These are phyloP conservation scores for Tipula helvola DNA, from an alignment of 2,888 invertebrate genomes.

Conservation along the genomic window DNA sequence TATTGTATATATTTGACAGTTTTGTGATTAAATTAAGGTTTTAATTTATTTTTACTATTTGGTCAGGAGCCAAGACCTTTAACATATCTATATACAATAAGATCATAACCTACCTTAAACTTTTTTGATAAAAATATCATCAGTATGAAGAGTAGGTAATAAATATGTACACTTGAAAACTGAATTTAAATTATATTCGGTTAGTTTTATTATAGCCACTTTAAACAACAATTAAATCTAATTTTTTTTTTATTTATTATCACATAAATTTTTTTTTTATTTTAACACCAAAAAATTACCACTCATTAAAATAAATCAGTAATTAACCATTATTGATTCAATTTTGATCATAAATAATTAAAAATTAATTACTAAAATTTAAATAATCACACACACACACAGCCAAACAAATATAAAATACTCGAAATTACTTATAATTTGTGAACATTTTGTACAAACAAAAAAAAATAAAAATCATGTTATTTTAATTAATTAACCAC, in stretches of 20 bases:
- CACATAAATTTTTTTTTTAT: not conserved
- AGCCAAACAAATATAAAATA: not conserved
- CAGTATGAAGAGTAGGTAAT: not conserved
- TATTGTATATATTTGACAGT: not conserved
- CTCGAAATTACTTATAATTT: not conserved
- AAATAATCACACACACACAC: not conserved
- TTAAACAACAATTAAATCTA: not conserved
- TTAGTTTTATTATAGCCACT: not conserved
- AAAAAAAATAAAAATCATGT: not conserved
- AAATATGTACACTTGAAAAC: not conserved
- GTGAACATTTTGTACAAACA: not conserved
- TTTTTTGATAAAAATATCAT: not conserved
- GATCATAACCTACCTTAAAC: not conserved
- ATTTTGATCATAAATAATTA: not conserved
- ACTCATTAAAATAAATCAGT: not conserved
- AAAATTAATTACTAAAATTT: not conserved
- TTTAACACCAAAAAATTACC: not conserved
- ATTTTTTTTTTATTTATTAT: not conserved
- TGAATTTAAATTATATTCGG: not conserved
- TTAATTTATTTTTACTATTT: not conserved
- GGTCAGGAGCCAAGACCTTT: not conserved
- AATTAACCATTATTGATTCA: not conserved
- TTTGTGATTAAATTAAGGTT: not conserved
- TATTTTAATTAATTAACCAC: not conserved
- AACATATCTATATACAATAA: not conserved